Conservation (phyloP, 2,113 vertebrate genomes). For the Thunnus thynnus region DNA sequence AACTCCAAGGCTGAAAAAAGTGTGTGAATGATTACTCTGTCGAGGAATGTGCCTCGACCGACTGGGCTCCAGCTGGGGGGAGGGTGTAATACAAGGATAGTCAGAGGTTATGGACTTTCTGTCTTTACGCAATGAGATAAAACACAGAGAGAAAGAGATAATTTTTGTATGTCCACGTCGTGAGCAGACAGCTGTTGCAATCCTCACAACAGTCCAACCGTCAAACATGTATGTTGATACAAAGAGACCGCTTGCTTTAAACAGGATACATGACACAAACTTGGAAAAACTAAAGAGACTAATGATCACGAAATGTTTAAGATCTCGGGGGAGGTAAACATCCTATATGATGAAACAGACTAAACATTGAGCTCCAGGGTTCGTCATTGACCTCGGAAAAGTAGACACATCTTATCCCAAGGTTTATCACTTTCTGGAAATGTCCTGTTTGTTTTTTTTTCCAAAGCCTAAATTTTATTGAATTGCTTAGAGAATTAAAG, state of each 20-base stretch:
- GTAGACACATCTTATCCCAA: neutral
- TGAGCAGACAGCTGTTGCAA: neutral
- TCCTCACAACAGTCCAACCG: neutral
- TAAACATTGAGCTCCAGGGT: no score
- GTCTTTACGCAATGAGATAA: neutral
- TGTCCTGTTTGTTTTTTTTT: no score
- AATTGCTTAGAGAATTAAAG: no score
- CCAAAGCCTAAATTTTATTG: no score
- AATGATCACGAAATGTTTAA: no score
- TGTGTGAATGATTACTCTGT: neutral
- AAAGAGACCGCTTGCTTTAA: no score
- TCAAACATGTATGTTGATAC: no score
- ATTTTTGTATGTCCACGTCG: neutral
- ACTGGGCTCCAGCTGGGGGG: neutral
- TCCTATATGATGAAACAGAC: no score
- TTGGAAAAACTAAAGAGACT: no score
- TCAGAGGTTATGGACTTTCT: neutral
- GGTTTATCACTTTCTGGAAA: neutral
- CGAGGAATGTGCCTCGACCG: conserved; percentile 21
- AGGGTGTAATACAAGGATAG: neutral
- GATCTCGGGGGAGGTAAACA: no score
- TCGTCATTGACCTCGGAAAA: neutral
- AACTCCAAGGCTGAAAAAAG: neutral
- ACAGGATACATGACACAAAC: no score
- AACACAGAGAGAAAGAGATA: no score